These are phyloP conservation scores for Pseudonaja textilis DNA, from an alignment of 2,113 vertebrate genomes.

Conservation along the genomic window DNA sequence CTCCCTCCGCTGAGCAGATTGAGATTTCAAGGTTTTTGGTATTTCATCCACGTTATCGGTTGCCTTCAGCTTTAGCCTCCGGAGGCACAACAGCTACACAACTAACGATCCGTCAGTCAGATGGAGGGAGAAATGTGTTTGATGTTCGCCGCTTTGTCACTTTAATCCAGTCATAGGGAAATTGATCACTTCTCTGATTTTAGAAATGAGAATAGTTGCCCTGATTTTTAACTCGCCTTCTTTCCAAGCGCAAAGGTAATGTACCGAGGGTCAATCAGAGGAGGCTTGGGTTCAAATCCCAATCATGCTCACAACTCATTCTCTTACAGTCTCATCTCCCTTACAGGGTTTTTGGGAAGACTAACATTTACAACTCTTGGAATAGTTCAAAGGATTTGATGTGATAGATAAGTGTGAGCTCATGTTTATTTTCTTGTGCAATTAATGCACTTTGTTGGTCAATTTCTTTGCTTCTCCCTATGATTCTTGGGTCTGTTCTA, in stretches of 20 bases:
- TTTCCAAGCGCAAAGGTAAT: background rate
- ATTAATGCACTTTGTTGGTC: background rate
- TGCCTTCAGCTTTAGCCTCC: conserved; percentile 54
- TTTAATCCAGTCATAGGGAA: conserved; percentile 56
- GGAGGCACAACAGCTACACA: conserved; percentile 21
- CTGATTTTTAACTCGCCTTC: conserved; percentile 18
- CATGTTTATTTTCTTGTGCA: background rate
- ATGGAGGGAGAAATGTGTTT: background rate
- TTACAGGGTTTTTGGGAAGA: background rate
- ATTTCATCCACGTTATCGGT: conserved; percentile 57
- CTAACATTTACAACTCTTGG: too few relatives aligned
- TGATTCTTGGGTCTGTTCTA: background rate
- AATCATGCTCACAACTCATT: background rate
- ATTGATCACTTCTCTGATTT: conserved; percentile 39
- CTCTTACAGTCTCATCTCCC: background rate
- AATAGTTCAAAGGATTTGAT: background rate
- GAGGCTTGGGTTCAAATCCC: background rate
- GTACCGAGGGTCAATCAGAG: too few relatives aligned
- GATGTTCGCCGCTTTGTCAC: conserved; percentile 37
- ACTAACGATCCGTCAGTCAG: conserved; percentile 32
- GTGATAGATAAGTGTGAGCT: background rate
- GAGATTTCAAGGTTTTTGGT: conserved; percentile 46
- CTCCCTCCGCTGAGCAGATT: conserved; percentile 34
- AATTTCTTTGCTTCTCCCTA: background rate
- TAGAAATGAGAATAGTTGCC: conserved; percentile 55